Conservation (phyloP, 1,140 invertebrate species). For the Listronotus bonariensis region DNA sequence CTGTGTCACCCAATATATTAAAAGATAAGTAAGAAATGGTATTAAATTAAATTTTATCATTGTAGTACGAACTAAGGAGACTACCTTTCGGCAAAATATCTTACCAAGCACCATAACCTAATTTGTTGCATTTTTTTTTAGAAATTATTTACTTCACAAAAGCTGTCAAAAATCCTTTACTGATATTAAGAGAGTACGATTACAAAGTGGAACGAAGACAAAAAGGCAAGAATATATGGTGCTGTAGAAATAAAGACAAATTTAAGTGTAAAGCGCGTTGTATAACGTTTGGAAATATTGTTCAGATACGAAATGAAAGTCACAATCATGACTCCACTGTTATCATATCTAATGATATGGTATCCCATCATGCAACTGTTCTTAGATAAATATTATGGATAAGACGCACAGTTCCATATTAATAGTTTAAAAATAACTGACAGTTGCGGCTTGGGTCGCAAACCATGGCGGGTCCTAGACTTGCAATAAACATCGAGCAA, state of each 20-base stretch:
- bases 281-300: constrained; percentile 15
- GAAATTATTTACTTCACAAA: constrained; percentile 21
- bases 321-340: constrained; percentile 21
- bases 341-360: constrained; percentile 2
- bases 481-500: no score
- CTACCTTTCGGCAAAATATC: no score
- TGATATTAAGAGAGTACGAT: constrained; percentile 15
- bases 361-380: not conserved
- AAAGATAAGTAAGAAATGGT: no score
- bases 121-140: constrained; percentile 3
- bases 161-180: constrained; percentile 17
- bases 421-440: no score
- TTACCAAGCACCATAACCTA: no score
- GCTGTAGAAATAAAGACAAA: constrained; percentile 30
- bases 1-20: no score
- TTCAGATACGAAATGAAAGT: constrained; percentile 14
- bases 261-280: constrained; percentile 25
- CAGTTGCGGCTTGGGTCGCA: no score
- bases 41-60: no score
- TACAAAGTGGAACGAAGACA: constrained; percentile 14
- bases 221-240: constrained; percentile 20
- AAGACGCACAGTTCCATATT: no score
- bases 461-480: no score
- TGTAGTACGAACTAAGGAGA: no score
- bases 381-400: not conserved